Base-by-base conservation (phyloP, 2,888 invertebrate species). In the Synergus japonicus region DNA sequence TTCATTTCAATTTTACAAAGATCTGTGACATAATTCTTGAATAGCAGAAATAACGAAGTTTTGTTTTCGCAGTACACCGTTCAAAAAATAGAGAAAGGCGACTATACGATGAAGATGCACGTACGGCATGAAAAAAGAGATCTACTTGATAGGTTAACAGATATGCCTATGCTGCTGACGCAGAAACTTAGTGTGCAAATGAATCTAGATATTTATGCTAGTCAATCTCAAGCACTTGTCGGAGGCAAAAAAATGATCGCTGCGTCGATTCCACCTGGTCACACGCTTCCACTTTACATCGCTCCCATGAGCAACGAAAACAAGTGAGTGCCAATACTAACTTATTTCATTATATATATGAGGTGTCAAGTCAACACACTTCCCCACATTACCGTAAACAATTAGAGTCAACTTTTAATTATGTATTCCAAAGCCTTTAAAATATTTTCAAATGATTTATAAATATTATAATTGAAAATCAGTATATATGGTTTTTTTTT, bases 11-110 rank as follows among this genome's bases (percentile, higher is more conserved):
- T 54, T 64, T 43, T 49, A 12, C 12, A 37, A 64, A 46, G 43
- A 78, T 5, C 67, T 79, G 46, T 76, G 37, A 63, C 54, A 67
- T 69, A 41, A 63, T 77, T 66, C 60, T 49, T 49, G 10, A 44
- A 37, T 66, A 44, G n/a, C 49, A 9, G 18, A 22, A 76, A n/a
- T 7, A n/a, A 29, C 77, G 83, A 46, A 37, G 37, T 37, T 85
- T 84, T 84, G 1, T 83, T 84, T 84, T 91, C 92, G 54, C 92
- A 97, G 97, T 97, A 97, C 91, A 94, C 95, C 2, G 94, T 95
- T 79, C 90, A 89, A 80, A 99, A 98, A 93, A 92, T 99, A 85
- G 98, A 98, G 84, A 99, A 99, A 91, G 99, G 99, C 29, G 99
- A 99, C 84, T 99, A 98, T 92, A 95, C 95, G 0, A 93, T 99